Evolutionary conservation across 2,113 vertebrate species (phyloP).

Genomic region (Ramphastos sulfuratus): DNA sequence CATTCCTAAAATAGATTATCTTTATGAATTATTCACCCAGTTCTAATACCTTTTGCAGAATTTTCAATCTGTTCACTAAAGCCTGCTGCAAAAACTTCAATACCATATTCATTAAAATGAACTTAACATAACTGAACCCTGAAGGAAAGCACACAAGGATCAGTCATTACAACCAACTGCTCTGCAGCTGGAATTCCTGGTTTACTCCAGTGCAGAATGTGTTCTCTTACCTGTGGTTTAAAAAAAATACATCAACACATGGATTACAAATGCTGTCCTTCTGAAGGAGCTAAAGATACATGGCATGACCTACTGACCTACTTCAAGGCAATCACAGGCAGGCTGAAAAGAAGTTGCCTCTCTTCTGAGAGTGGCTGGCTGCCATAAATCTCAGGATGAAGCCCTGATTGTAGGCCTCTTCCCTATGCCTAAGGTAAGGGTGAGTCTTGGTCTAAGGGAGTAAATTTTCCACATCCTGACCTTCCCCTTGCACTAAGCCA

Average conservation of each 20-base stretch:
- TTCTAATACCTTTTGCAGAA: conserved; percentile 28
- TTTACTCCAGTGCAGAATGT: neutral
- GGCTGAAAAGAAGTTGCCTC: neutral
- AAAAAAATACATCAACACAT: neutral
- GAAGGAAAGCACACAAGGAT: neutral
- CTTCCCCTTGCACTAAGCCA: neutral
- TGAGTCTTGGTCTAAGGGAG: neutral
- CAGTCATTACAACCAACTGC: neutral
- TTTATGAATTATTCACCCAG: conserved; percentile 60
- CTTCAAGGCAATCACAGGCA: neutral
- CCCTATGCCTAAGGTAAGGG: neutral
- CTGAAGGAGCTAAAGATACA: neutral
- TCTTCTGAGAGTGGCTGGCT: neutral
- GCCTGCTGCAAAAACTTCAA: conserved; percentile 21
- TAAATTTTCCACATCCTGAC: neutral
- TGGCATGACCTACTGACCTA: conserved; percentile 37
- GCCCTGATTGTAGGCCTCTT: neutral
- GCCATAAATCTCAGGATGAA: neutral
- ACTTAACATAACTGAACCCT: neutral
- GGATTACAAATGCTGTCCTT: neutral
- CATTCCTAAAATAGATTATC: conserved; percentile 46
- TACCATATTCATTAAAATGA: conserved; percentile 45
- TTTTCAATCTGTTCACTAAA: conserved; percentile 55
- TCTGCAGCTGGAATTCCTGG: neutral
- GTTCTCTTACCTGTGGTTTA: neutral